A percentile compares a stretch with the other conserved stretches of the same genome.
Evolutionary conservation across 2,113 vertebrate species (phyloP).

Genomic region (Onychostoma macrolepis): DNA sequence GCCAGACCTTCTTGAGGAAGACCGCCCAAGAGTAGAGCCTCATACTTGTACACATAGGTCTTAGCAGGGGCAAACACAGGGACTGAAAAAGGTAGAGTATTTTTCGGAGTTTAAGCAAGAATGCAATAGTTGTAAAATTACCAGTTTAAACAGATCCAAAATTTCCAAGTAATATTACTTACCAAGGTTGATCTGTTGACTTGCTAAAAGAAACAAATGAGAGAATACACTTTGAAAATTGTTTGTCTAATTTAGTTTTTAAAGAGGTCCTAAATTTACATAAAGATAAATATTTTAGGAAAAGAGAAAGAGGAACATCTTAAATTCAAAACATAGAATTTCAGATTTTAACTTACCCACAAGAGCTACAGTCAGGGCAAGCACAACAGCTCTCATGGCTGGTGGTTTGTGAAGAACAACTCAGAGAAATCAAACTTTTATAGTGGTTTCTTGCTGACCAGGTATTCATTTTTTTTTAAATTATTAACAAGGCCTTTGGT

Average conservation of each 20-base stretch:
- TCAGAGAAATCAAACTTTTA: conserved; percentile 56
- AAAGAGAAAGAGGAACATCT: neutral
- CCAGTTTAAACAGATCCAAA: neutral
- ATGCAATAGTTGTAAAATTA: neutral
- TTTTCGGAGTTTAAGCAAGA: neutral
- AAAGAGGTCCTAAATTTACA: neutral
- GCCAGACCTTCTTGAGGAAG: conserved; percentile 76
- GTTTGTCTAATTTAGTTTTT: neutral
- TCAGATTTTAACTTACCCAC: conserved; percentile 76
- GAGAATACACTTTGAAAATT: neutral
- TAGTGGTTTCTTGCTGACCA: conserved; percentile 55
- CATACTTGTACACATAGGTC: conserved; percentile 78
- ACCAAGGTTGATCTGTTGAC: conserved; percentile 62
- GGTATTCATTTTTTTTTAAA: neutral
- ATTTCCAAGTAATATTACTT: conserved; percentile 28
- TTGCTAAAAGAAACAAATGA: conserved; percentile 47
- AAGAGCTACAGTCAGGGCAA: conserved; percentile 78
- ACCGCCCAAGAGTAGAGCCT: conserved; percentile 71
- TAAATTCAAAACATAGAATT: neutral
- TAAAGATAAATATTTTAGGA: neutral
- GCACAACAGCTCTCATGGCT: conserved; percentile 81
- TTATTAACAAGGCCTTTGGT: conserved; percentile 28
- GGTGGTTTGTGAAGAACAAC: conserved; percentile 53
- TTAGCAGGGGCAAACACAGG: conserved; percentile 72
- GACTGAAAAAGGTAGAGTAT: conserved; percentile 64